Evolutionary conservation across 2,888 invertebrate genomes (phyloP).

Genomic region (Xiphydria camelus): DNA sequence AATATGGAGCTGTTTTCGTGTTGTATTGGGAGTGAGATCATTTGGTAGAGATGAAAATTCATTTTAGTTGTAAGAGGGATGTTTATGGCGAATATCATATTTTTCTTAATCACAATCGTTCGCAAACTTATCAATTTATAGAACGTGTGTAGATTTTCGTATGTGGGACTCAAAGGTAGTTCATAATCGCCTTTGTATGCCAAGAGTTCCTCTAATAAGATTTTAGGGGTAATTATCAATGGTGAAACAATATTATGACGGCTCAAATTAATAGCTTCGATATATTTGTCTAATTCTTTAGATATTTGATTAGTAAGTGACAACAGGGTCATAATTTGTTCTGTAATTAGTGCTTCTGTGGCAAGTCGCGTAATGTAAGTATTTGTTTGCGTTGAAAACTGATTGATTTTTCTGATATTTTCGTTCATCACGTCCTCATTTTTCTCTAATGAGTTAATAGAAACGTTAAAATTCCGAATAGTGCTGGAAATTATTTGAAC

Average conservation of each 20-base stretch:
- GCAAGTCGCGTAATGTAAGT: slow-evolving; percentile 3
- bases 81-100: slow-evolving; percentile 11
- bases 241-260: slow-evolving; percentile 23
- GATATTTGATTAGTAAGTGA: slow-evolving; percentile 12
- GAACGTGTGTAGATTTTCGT: slow-evolving; percentile 7
- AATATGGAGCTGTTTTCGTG: slow-evolving; percentile 16
- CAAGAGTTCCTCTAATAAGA: slow-evolving; percentile 13
- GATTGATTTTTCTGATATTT: slow-evolving; percentile 17
- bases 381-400: slow-evolving; percentile 10
- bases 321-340: slow-evolving; percentile 7
- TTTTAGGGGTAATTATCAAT: slow-evolving; percentile 19
- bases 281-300: slow-evolving; percentile 17
- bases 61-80: slow-evolving; percentile 7
- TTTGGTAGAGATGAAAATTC: slow-evolving; percentile 9
- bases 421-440: slow-evolving; percentile 11
- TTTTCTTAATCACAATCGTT: slow-evolving; percentile 8
- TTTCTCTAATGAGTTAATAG: not conserved
- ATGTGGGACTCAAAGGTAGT: slow-evolving; percentile 5
- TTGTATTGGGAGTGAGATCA: slow-evolving; percentile 15
- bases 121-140: slow-evolving; percentile 24
- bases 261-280: slow-evolving; percentile 20
- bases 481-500: slow-evolving; percentile 3
- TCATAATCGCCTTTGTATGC: slow-evolving; percentile 18
- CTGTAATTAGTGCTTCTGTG: slow-evolving; percentile 11
- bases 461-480: not conserved